Conservation (phyloP, 2,797 vertebrate genomes). For the Graptemys geographica region DNA sequence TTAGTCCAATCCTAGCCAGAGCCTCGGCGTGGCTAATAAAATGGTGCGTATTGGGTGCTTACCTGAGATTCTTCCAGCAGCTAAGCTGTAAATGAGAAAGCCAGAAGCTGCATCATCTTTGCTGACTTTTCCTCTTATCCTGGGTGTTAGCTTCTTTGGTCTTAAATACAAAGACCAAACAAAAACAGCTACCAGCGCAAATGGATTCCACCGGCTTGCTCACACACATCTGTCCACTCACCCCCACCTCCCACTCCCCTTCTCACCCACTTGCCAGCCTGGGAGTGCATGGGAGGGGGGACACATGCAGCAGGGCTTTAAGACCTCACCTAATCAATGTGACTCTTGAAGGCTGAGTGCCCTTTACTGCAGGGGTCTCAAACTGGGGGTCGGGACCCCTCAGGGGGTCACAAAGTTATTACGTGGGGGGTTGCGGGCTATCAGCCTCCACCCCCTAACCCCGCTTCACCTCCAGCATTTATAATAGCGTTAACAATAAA, state of each 20-base stretch:
- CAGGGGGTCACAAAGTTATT: too few species aligned
- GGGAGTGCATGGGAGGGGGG: background rate
- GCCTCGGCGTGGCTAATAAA: background rate
- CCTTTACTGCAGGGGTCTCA: background rate
- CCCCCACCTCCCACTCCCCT: too few species aligned
- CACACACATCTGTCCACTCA: background rate
- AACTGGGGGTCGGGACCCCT: too few species aligned
- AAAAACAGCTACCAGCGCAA: slow-evolving; percentile 21
- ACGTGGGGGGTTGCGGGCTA: too few species aligned
- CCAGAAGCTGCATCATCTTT: slow-evolving; percentile 9
- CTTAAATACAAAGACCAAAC: background rate
- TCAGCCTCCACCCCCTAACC: too few species aligned
- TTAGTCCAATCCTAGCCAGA: background rate
- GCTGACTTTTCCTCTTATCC: slow-evolving; percentile 7
- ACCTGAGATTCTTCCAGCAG: slow-evolving; percentile 37
- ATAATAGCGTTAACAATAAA: too few species aligned
- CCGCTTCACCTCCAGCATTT: too few species aligned
- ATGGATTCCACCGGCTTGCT: background rate
- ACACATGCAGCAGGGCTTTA: background rate
- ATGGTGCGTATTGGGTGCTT: background rate
- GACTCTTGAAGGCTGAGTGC: background rate
- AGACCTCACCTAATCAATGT: background rate
- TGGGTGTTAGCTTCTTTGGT: slow-evolving; percentile 9
- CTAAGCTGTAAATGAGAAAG: slow-evolving; percentile 48
- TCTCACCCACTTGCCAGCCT: background rate